phyloP scores from a whole-genome alignment of 2,113 vertebrate genomes.

The Cynopterus brachyotis region DNA sequence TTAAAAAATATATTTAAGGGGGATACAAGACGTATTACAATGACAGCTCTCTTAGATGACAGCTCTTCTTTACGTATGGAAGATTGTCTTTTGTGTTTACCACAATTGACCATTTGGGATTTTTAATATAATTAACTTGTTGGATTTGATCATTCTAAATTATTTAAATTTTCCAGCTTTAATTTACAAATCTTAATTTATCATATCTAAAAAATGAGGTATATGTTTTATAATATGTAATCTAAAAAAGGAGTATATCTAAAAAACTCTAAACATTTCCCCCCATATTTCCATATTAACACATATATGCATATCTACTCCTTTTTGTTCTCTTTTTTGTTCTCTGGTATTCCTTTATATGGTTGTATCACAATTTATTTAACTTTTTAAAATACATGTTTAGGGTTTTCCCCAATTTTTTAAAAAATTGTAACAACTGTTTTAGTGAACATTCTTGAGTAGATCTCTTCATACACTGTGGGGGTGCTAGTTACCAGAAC shows the following conservation, averaged over 20 bases:
- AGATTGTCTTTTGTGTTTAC: neutral
- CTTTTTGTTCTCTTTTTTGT: neutral
- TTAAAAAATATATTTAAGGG: no score
- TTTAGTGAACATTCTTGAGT: neutral
- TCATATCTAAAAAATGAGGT: neutral
- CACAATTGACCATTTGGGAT: neutral
- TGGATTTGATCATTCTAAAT: neutral
- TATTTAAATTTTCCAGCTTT: neutral
- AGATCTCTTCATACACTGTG: neutral
- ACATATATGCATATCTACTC: neutral
- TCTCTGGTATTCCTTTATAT: neutral
- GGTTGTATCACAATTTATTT: neutral
- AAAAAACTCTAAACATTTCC: neutral
- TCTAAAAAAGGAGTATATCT: neutral
- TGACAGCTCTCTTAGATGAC: neutral
- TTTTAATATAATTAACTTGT: neutral
- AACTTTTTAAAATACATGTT: neutral
- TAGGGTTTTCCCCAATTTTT: neutral
- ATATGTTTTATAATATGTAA: neutral
- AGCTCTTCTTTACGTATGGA: no score
- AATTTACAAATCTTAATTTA: neutral
- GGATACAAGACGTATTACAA: neutral
- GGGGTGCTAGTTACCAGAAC: neutral
- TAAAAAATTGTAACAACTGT: neutral
- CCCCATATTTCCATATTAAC: neutral